Evolutionary conservation across 2,888 invertebrate genomes (phyloP).

Genomic region (Plutella xylostella): DNA sequence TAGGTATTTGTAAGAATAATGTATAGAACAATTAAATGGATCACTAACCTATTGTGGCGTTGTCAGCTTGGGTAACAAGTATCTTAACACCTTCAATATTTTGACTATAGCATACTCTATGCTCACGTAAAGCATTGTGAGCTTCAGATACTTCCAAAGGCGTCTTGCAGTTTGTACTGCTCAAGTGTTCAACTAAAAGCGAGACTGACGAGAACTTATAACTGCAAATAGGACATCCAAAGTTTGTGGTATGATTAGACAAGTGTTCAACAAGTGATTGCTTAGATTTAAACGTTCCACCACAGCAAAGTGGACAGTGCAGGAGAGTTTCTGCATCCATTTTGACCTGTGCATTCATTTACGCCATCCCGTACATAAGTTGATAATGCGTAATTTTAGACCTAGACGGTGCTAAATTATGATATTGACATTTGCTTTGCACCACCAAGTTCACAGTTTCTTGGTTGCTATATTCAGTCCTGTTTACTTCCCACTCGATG

Average conservation of each 20-base stretch:
- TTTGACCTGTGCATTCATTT: slow-evolving; percentile 21
- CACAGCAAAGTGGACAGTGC: slow-evolving; percentile 75
- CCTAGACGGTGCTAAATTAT: too few relatives aligned
- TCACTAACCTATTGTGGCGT: background rate
- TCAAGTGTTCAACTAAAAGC: slow-evolving; percentile 70
- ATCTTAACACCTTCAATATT: background rate
- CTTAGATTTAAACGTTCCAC: slow-evolving; percentile 69
- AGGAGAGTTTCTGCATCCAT: slow-evolving; percentile 65
- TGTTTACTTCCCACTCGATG: slow-evolving; percentile 38
- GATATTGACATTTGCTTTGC: too few relatives aligned
- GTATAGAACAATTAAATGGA: background rate
- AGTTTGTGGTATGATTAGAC: slow-evolving; percentile 64
- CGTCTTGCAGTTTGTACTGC: slow-evolving; percentile 16
- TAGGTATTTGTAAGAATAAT: background rate
- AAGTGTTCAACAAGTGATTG: slow-evolving; percentile 61
- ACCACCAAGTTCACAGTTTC: too few relatives aligned
- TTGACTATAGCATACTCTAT: background rate
- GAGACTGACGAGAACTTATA: slow-evolving; percentile 61
- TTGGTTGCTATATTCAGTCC: slow-evolving; percentile 47
- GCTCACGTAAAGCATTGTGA: background rate
- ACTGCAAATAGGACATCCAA: slow-evolving; percentile 72
- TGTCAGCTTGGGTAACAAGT: background rate
- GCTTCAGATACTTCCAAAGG: background rate
- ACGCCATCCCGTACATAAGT: too few relatives aligned
- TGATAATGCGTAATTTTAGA: too few relatives aligned